Base-by-base conservation (phyloP, 2,888 invertebrate genomes). In the Mimas tiliae region DNA sequence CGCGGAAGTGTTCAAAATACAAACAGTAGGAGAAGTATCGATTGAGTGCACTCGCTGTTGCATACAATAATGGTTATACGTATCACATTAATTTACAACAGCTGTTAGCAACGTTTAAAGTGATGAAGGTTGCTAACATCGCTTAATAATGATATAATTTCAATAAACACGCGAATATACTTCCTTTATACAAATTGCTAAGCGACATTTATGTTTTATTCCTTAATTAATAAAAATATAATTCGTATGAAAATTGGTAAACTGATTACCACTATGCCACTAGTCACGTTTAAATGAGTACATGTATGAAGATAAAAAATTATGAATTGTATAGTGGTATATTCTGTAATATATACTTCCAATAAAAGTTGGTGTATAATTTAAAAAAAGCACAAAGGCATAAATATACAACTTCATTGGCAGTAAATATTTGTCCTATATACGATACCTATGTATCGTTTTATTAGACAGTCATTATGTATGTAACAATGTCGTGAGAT, bases 1-100 rank as follows among this genome's bases (percentile, higher is more conserved):
- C 58, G 42, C 19, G 58, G 7, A 58, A 58, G 38, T 42, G 42
- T 42, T 58, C 58, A 12, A 42, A 58, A 42, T 58, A 42, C 42
- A 19, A 55, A 42, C 58, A 42, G 38, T 38, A 19, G 9, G 1
- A 38, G 16, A n/a, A n/a, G 16, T 19, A 42, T 38, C 42, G 58
- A 42, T 38, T 38, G 58, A 38, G 58, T 42, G 58, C 58, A 58
- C 19, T 58, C 58, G 19, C 12, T 58, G 42, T 42, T 58, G 58
- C 58, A 42, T 19, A 3, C 8, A 34, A 52, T 52, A 34, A 53
- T 53, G 9, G 33, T 11, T 19, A 1, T 34, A 38, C 16, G 42
- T 42, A 11, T 19, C 19, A 38, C 19, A 58, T 19, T 58, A 42
- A 58, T 42, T 58, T 19, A 6, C 19, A 58, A 42, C 42, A 42